These are phyloP conservation scores for Oscheius sp. DNA, from an alignment of 2,888 invertebrate species.

Conservation along the genomic window DNA sequence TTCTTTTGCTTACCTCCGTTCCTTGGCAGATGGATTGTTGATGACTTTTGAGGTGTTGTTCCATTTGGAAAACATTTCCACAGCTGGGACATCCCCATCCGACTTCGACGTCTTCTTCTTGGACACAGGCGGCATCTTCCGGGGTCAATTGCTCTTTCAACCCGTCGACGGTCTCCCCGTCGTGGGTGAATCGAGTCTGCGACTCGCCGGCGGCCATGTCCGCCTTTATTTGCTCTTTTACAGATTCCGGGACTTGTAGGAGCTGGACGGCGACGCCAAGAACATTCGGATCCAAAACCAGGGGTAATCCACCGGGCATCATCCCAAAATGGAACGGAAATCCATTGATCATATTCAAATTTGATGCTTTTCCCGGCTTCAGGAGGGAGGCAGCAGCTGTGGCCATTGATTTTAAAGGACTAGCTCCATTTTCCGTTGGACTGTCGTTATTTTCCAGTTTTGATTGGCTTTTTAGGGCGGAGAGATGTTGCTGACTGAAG, in stretches of 20 bases:
- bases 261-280: slow-evolving; percentile 77
- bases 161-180: slow-evolving; percentile 46
- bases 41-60: slow-evolving; percentile 65
- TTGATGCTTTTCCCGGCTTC: slow-evolving; percentile 3
- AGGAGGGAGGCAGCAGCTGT: slow-evolving; percentile 1
- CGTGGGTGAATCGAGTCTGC: slow-evolving; percentile 53
- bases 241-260: slow-evolving; percentile 79
- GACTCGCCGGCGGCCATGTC: slow-evolving; percentile 56
- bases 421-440: slow-evolving; percentile 1
- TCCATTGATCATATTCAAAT: slow-evolving; percentile 30
- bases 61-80: slow-evolving; percentile 71
- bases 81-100: slow-evolving; percentile 73
- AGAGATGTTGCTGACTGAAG: slow-evolving; percentile 38
- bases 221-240: slow-evolving; percentile 71
- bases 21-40: slow-evolving; percentile 60
- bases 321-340: slow-evolving; percentile 70
- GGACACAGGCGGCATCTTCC: slow-evolving; percentile 42
- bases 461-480: slow-evolving; percentile 18
- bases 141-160: slow-evolving; percentile 40
- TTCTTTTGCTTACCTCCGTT: slow-evolving; percentile 8
- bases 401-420: background rate
- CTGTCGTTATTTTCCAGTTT: slow-evolving; percentile 21
- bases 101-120: slow-evolving; percentile 53
- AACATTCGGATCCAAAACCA: slow-evolving; percentile 75
- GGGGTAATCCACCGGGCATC: slow-evolving; percentile 57